Percentiles rank a stretch among this genome's conserved stretches.
Conservation (phyloP, 2,888 invertebrate genomes). For the Sepioteuthis lessoniana region DNA sequence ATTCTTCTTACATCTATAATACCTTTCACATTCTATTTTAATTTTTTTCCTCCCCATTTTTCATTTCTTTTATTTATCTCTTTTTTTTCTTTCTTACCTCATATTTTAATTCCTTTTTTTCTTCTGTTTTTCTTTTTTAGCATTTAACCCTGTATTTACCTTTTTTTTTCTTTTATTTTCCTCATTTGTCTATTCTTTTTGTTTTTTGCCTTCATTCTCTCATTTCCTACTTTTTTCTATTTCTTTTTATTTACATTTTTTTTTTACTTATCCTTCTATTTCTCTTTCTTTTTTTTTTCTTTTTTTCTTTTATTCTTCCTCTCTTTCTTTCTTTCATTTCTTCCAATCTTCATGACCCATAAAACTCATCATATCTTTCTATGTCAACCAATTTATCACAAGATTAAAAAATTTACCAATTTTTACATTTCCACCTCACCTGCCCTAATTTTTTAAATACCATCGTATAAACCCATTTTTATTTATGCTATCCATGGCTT, state of each 20-base stretch:
- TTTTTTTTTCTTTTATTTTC: background rate
- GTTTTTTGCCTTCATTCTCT: background rate
- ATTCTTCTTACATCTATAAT: no score
- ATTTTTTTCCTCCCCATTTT: no score
- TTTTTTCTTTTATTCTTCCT: background rate
- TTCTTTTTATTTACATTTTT: background rate
- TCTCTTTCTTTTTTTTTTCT: background rate
- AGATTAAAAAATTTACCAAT: background rate
- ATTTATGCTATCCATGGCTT: no score
- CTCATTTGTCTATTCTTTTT: no score
- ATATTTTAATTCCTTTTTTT: background rate
- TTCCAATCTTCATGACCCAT: background rate
- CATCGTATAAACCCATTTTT: background rate
- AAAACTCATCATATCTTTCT: background rate
- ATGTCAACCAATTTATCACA: background rate
- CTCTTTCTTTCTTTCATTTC: background rate
- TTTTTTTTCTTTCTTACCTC: background rate
- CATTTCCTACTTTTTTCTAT: background rate
- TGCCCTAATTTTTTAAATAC: background rate
- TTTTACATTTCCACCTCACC: background rate
- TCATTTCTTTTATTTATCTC: background rate
- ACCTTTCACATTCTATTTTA: no score
- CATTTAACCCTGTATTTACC: background rate
- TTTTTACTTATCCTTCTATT: background rate
- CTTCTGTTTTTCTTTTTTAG: background rate